Conservation (phyloP, 1,140 invertebrate species). For the Sycophaga agraensis region DNA sequence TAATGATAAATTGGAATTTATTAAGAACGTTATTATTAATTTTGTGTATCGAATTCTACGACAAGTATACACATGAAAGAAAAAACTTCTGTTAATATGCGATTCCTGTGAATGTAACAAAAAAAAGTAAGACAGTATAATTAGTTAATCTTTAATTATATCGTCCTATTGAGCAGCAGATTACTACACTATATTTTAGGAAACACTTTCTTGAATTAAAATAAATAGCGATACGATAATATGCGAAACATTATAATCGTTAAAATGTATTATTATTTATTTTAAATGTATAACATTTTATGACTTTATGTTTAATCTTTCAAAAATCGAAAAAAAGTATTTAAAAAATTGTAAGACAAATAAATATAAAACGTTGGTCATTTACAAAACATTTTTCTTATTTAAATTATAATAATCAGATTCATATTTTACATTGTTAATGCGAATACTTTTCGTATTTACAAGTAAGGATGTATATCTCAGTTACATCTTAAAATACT, state of each 20-base stretch:
- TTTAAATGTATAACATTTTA: background rate
- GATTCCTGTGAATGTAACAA: conserved; percentile 23
- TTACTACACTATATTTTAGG: background rate
- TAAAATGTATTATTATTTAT: conserved; percentile 14
- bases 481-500: background rate
- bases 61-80: background rate
- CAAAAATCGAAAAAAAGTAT: conserved; percentile 1
- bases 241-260: conserved; percentile 7
- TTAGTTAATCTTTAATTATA: conserved; percentile 27
- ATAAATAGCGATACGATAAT: background rate
- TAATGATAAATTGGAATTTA: conserved; percentile 6
- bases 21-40: conserved; percentile 12
- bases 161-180: background rate
- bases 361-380: conserved; percentile 22
- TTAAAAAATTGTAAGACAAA: conserved; percentile 16
- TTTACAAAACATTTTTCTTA: conserved; percentile 15
- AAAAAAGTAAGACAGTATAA: conserved; percentile 24
- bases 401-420: conserved; percentile 3
- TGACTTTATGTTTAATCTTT: conserved; percentile 4
- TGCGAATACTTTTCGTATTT: conserved; percentile 1
- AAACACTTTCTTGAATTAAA: background rate
- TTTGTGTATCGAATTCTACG: conserved; percentile 17
- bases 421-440: background rate
- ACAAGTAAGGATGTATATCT: conserved; percentile 7
- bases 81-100: conserved; percentile 25